Percentiles rank a stretch among this genome's conserved stretches.
phyloP scores from a whole-genome alignment of 2,113 vertebrate species.

The Halcyon senegalensis region DNA sequence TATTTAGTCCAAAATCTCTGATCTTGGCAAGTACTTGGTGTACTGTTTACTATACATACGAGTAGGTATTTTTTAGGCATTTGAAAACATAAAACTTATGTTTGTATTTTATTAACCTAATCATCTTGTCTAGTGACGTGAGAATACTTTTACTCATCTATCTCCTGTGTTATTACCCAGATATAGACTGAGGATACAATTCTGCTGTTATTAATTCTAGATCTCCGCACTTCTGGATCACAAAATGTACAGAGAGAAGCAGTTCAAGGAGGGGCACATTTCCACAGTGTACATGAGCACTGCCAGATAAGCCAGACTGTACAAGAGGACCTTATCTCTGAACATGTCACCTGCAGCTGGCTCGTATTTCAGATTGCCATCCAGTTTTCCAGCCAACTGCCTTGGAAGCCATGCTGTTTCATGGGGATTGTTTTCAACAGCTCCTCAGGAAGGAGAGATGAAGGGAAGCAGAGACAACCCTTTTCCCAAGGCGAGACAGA shows the following conservation, averaged over 20 bases:
- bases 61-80: not conserved
- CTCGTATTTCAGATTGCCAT: not conserved
- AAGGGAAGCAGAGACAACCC: not conserved
- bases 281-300: not conserved
- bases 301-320: not conserved
- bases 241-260: not conserved
- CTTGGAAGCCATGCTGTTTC: not conserved
- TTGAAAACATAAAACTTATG: not conserved
- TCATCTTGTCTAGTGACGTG: not conserved
- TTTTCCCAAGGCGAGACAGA: not conserved
- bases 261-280: not conserved
- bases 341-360: not conserved
- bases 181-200: not conserved
- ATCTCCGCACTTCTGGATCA: not conserved
- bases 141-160: not conserved
- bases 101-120: not conserved
- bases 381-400: not conserved
- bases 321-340: not conserved
- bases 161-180: not conserved
- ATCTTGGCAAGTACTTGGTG: not conserved
- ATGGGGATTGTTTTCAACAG: not conserved
- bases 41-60: not conserved
- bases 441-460: not conserved
- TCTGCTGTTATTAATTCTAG: not conserved
- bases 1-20: not conserved